Percentiles rank a stretch among this genome's conserved stretches.
Conservation (phyloP, 2,888 invertebrate genomes). For the Drosophila tanythrix region DNA sequence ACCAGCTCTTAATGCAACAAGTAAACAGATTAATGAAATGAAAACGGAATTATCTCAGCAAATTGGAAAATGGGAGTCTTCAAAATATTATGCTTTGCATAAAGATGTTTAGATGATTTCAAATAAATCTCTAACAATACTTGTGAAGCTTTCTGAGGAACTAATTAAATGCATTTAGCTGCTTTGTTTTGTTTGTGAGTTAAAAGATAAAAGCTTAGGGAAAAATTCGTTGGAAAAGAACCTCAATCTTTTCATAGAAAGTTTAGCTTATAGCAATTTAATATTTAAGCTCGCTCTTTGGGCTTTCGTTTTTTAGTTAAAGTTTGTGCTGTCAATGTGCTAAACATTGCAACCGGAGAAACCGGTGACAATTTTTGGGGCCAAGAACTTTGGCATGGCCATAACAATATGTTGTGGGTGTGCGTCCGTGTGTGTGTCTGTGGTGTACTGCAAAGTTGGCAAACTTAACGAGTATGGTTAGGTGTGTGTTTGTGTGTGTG, state of each 20-base stretch:
- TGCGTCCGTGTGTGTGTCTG: constrained; percentile 6
- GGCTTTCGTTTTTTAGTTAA: constrained; percentile 61
- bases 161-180: constrained; percentile 13
- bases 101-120: constrained; percentile 3
- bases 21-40: neutral
- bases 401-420: constrained; percentile 73
- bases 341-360: constrained; percentile 66
- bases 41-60: neutral
- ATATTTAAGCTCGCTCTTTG: constrained; percentile 25
- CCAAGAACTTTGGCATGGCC: constrained; percentile 68
- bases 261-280: constrained; percentile 24
- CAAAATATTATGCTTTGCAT: neutral
- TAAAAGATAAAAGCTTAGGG: neutral
- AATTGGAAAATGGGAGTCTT: neutral
- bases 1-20: neutral
- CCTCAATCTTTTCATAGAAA: neutral
- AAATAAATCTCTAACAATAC: neutral
- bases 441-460: constrained; percentile 48
- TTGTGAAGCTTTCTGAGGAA: constrained; percentile 12
- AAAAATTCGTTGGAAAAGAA: constrained; percentile 10
- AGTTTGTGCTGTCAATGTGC: constrained; percentile 76
- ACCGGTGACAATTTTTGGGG: constrained; percentile 72
- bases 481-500: constrained; percentile 8
- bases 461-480: constrained; percentile 41
- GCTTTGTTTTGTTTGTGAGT: neutral